Base-by-base conservation (phyloP, 1,140 invertebrate genomes). In the Scaptomyza montana region DNA sequence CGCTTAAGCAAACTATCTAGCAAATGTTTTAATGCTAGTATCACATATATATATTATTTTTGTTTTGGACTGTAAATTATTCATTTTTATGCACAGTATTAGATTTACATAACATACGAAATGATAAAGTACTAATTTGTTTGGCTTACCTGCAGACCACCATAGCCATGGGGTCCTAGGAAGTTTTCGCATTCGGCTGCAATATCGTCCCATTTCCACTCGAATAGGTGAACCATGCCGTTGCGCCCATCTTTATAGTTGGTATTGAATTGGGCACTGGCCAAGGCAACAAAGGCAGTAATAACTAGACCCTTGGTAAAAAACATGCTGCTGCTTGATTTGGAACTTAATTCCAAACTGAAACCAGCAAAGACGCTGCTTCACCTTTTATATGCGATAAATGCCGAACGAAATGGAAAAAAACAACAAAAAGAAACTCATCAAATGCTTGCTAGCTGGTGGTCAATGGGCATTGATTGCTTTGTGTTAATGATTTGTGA, bases 171-270 rank as follows among this genome's bases (percentile, higher is more conserved):
- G 2, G 96, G 95, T 3, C 94, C 95, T 3, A 98, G 92, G 90
- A 96, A 97, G 56, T 94, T 92, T 92, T 97, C 96, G 86, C 97
- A 98, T 91, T 98, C 97, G 28, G 92, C 92, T 0, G 96, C 96
- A 69, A 98, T 96, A 80, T 97, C 97, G n/a, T 93, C 92, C 95
- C 95, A 94, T 90, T 95, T 96, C 96, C 97, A 98, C 90, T 97
- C 97, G 75, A 97, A 96, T 8, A 97, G 92, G 89, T 96, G 96
- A 1, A 96, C 95, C 91, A 96, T 96, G 1, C 94, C 93, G 21
- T 92, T 92, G 10, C 93, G 86, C 2, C 93, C 93, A 6, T 85
- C 57, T 0, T 73, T 89, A 56, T 91, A 92, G 81, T 93, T 84
- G 8, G 92, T 70, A 55, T 91, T 43, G 16, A 87, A 89, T 64